A percentile compares a stretch with the other conserved stretches of the same genome.
These are phyloP conservation scores for Collichthys lucidus DNA, from an alignment of 2,113 vertebrate species.

Conservation along the genomic window DNA sequence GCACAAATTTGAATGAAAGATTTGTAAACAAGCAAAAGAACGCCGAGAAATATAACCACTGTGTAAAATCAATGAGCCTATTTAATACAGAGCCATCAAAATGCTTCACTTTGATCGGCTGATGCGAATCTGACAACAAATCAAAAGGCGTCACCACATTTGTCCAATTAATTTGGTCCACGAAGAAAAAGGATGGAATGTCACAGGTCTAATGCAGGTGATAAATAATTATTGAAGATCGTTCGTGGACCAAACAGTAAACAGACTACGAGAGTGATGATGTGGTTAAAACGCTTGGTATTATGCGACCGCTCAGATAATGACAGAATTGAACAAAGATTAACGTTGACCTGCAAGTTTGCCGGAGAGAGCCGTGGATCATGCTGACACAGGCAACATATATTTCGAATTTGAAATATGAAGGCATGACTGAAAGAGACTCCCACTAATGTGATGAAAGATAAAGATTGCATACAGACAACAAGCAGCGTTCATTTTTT, in stretches of 20 bases:
- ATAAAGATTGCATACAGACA: neutral
- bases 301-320: slow-evolving; percentile 1
- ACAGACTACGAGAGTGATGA: neutral
- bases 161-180: neutral
- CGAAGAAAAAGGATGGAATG: neutral
- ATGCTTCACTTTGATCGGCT: neutral
- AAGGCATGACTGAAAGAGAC: neutral
- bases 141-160: neutral
- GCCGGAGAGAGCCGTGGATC: neutral
- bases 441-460: neutral
- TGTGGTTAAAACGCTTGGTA: too few species aligned
- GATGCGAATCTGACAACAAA: neutral
- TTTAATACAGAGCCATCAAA: neutral
- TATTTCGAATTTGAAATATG: neutral
- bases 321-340: neutral
- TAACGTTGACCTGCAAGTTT: neutral
- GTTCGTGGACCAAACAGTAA: neutral
- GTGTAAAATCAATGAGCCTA: neutral
- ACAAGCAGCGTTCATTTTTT: neutral
- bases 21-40: neutral
- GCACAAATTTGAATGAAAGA: neutral
- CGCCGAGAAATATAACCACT: neutral
- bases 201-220: slow-evolving; percentile 3
- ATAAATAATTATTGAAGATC: slow-evolving; percentile 1
- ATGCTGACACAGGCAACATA: neutral